Evolutionary conservation across 2,113 vertebrate genomes (phyloP).

Genomic region (Tetrax tetrax): DNA sequence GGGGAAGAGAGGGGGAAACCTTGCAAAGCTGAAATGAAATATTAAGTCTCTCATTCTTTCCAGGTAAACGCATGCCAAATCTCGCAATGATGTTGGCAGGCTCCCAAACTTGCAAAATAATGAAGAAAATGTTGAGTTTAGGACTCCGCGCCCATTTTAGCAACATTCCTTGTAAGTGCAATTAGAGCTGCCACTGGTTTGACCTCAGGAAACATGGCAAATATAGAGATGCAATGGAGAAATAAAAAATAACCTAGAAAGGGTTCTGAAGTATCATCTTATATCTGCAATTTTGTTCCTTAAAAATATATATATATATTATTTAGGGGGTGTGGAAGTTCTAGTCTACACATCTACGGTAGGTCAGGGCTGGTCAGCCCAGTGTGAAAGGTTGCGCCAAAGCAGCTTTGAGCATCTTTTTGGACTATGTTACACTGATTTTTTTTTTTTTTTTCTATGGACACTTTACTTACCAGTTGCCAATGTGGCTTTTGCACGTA

Average conservation of each 20-base stretch:
- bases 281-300: not conserved
- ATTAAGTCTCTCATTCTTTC: conserved; percentile 72
- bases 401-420: not conserved
- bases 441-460: not conserved
- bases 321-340: not conserved
- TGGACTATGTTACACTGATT: not conserved
- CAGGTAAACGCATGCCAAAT: conserved; percentile 77
- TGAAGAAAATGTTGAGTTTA: conserved; percentile 70
- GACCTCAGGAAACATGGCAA: not conserved
- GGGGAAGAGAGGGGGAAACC: conserved; percentile 22
- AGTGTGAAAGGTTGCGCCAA: not conserved
- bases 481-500: not conserved
- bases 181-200: conserved; percentile 45
- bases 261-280: not conserved
- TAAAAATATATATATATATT: not conserved
- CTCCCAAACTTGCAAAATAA: conserved; percentile 75
- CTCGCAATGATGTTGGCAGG: conserved; percentile 62
- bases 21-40: conserved; percentile 70
- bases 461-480: accelerated
- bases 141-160: conserved; percentile 59
- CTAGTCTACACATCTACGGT: not conserved
- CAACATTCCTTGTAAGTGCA: conserved; percentile 56
- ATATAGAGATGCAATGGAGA: not conserved
- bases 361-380: not conserved
- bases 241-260: not conserved